These are phyloP conservation scores for Aurelia coerulea DNA, from an alignment of 30 jellyfish, hydroid and myxozoan species.

Conservation along the genomic window DNA sequence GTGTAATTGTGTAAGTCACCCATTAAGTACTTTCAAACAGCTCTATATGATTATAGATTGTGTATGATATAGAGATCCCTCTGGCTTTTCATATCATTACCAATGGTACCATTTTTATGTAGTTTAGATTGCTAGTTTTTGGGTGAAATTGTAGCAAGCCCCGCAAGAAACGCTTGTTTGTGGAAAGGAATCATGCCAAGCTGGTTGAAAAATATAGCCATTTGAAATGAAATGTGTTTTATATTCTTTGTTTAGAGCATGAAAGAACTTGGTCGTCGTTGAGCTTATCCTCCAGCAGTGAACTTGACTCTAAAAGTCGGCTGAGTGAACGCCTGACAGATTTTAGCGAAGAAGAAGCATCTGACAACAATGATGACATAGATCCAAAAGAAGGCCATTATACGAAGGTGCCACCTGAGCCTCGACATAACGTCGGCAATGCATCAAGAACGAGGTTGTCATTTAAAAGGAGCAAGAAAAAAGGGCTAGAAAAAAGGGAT, in stretches of 20 bases:
- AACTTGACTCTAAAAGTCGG: slow-evolving; percentile 41
- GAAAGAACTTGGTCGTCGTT: slow-evolving; percentile 41
- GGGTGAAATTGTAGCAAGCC: too few species aligned
- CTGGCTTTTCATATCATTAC: too few species aligned
- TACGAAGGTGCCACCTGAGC: slow-evolving; percentile 44
- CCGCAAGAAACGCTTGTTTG: too few species aligned
- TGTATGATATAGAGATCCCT: too few species aligned
- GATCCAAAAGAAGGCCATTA: slow-evolving; percentile 45
- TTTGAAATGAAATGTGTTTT: neutral
- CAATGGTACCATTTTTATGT: too few species aligned
- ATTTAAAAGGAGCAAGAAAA: slow-evolving; percentile 23
- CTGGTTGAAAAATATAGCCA: too few species aligned
- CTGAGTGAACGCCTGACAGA: slow-evolving; percentile 13
- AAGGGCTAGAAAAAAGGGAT: neutral
- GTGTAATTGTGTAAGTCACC: too few species aligned
- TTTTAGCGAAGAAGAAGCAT: slow-evolving; percentile 29
- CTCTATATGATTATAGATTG: too few species aligned
- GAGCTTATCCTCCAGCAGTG: slow-evolving; percentile 64
- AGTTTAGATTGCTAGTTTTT: too few species aligned
- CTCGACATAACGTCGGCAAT: neutral
- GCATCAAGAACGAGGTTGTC: slow-evolving; percentile 23
- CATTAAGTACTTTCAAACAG: too few species aligned
- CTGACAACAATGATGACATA: slow-evolving; percentile 1
- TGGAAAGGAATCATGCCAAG: too few species aligned
- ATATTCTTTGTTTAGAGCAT: slow-evolving; percentile 24